Evolutionary conservation across 2,888 invertebrate genomes (phyloP).

Genomic region (Ectemnius continuus): DNA sequence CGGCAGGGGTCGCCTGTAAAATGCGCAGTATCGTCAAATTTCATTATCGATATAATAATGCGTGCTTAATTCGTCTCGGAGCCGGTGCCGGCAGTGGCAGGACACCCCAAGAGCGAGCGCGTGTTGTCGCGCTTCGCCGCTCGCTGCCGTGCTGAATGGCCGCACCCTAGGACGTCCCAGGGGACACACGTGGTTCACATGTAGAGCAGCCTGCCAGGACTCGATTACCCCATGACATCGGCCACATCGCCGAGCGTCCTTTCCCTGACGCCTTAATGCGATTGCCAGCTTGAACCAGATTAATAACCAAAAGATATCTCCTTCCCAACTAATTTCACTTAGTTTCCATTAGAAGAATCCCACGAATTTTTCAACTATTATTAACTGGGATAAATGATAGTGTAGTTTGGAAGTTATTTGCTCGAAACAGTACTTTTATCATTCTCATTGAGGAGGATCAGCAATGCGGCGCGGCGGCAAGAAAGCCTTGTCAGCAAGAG

Average conservation of each 20-base stretch:
- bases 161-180: slow-evolving; percentile 52
- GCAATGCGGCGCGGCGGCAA: no score
- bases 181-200: slow-evolving; percentile 47
- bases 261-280: slow-evolving; percentile 7
- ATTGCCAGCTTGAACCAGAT: neutral
- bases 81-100: slow-evolving; percentile 35
- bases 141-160: slow-evolving; percentile 46
- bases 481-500: slow-evolving; percentile 38
- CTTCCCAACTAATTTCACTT: no score
- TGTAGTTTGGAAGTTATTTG: no score
- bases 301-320: neutral
- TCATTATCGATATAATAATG: slow-evolving; percentile 77
- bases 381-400: no score
- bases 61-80: slow-evolving; percentile 70
- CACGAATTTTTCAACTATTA: no score
- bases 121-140: slow-evolving; percentile 40
- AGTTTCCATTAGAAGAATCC: no score
- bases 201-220: slow-evolving; percentile 30
- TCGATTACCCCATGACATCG: slow-evolving; percentile 21
- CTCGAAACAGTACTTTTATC: no score
- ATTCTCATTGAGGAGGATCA: no score
- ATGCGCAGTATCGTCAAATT: slow-evolving; percentile 78
- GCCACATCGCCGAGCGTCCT: neutral
- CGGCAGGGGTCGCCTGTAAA: slow-evolving; percentile 65
- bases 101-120: slow-evolving; percentile 18